Evolutionary conservation across 2,888 invertebrate species (phyloP).

Genomic region (Leptopterna dolabrata): DNA sequence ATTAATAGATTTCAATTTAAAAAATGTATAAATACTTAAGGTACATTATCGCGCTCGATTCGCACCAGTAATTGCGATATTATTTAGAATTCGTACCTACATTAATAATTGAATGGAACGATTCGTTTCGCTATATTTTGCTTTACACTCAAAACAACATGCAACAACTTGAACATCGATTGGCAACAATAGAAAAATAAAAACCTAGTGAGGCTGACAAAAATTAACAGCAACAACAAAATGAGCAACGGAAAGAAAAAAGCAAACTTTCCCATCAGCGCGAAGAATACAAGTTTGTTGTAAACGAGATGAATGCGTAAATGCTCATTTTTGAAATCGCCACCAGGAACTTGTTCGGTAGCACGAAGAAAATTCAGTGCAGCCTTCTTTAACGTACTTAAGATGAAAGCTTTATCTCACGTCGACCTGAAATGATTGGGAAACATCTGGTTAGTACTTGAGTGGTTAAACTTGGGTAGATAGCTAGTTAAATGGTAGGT

Average conservation of each 20-base stretch:
- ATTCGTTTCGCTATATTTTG: background rate
- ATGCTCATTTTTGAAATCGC: background rate
- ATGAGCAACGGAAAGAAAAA: background rate
- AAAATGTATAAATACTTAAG: background rate
- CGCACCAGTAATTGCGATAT: constrained; percentile 14
- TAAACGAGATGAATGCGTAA: background rate
- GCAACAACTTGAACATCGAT: background rate
- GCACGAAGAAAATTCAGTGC: background rate
- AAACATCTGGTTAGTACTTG: no score
- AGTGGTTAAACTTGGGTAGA: no score
- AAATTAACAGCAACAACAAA: background rate
- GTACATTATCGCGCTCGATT: background rate
- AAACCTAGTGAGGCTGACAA: background rate
- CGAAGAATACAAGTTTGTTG: background rate
- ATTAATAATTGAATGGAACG: constrained; percentile 7
- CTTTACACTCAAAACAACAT: background rate
- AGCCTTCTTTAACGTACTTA: background rate
- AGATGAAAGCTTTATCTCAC: background rate
- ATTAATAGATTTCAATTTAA: background rate
- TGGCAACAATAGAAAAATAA: background rate
- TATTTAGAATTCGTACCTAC: background rate
- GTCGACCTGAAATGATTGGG: background rate
- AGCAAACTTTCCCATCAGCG: background rate
- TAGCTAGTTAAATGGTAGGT: no score
- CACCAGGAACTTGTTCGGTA: background rate